Percentiles rank a stretch among this genome's conserved stretches.
phyloP scores from a whole-genome alignment of 2,888 invertebrate genomes.

The Microctonus hyperodae region DNA sequence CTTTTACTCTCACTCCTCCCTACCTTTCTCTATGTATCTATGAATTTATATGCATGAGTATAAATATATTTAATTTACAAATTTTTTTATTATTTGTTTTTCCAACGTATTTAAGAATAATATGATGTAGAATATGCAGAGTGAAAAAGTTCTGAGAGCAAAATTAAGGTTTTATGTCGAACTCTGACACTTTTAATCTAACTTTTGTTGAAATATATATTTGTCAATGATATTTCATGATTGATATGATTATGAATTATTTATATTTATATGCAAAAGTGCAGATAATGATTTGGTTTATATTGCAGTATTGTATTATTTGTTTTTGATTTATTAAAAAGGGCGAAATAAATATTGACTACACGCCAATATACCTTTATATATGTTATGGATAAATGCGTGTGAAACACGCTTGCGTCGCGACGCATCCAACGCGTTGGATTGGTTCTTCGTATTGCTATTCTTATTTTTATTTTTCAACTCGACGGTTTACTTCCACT shows the following conservation, averaged over 20 bases:
- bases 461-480: not conserved
- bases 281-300: not conserved
- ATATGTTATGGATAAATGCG: slow-evolving; percentile 29
- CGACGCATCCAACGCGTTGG: slow-evolving; percentile 10
- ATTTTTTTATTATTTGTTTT: too few species aligned
- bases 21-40: too few species aligned
- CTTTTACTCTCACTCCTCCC: not conserved
- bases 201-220: not conserved
- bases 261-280: too few species aligned
- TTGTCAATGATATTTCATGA: not conserved
- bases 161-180: slow-evolving; percentile 10
- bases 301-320: not conserved
- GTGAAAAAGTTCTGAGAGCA: slow-evolving; percentile 8
- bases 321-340: not conserved
- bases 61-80: too few species aligned
- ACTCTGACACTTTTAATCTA: slow-evolving; percentile 18
- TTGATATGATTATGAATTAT: not conserved
- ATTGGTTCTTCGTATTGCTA: not conserved
- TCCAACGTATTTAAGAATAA: slow-evolving; percentile 29
- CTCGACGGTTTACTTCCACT: not conserved
- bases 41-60: too few species aligned
- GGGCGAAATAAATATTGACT: not conserved
- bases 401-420: slow-evolving; percentile 22
- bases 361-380: slow-evolving; percentile 4
- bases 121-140: too few species aligned